phyloP scores from a whole-genome alignment of 2,113 vertebrate species.

The Cromileptes altivelis region DNA sequence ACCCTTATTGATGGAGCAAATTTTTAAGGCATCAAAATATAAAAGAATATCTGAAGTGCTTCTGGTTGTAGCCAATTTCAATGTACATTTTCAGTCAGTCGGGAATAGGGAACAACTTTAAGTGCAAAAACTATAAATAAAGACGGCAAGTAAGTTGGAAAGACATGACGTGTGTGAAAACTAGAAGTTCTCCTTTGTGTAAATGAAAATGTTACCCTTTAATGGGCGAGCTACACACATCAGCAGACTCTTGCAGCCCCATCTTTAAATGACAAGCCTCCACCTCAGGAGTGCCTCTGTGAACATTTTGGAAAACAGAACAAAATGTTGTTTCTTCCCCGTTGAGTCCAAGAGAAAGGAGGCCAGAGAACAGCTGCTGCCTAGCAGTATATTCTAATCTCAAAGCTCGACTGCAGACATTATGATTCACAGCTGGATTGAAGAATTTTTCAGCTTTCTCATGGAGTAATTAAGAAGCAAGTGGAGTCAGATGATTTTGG shows the following conservation, averaged over 20 bases:
- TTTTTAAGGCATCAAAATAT: conserved; percentile 18
- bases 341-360: conserved; percentile 19
- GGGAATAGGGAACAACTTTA: background rate
- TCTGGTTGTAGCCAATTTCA: conserved; percentile 15
- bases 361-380: conserved; percentile 37
- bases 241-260: background rate
- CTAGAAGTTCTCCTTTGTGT: background rate
- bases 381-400: conserved; percentile 23
- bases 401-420: background rate
- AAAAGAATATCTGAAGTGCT: background rate
- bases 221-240: background rate
- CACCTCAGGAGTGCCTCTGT: conserved; percentile 5
- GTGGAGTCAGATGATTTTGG: conserved; percentile 22
- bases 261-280: conserved; percentile 25
- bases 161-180: background rate
- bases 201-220: conserved; percentile 21
- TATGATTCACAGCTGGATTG: conserved; percentile 44
- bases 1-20: background rate
- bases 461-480: conserved; percentile 31
- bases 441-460: background rate
- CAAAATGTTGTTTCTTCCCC: conserved; percentile 13
- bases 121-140: conserved; percentile 10
- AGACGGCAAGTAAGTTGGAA: background rate
- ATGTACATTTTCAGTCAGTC: background rate
- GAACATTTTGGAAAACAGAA: conserved; percentile 9